phyloP scores from a whole-genome alignment of 2,113 vertebrate species.

The Nothocercus julius region DNA sequence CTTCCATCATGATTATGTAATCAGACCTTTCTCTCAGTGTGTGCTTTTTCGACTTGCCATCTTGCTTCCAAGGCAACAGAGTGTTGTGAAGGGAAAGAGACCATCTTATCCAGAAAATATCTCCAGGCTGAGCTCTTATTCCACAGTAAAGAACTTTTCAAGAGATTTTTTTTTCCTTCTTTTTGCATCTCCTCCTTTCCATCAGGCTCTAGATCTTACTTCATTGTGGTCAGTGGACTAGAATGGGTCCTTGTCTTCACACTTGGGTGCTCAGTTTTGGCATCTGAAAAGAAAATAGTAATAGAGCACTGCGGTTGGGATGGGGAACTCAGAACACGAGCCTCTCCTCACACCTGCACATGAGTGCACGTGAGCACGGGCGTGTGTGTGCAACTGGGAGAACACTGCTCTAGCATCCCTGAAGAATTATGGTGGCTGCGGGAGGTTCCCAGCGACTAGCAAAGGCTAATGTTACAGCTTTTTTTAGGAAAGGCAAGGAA shows the following conservation, averaged over 20 bases:
- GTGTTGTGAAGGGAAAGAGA: background rate
- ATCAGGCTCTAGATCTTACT: background rate
- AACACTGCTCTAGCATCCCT: background rate
- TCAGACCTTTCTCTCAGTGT: background rate
- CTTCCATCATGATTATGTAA: background rate
- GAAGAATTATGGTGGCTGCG: background rate
- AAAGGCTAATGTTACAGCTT: background rate
- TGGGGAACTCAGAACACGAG: rapidly evolving
- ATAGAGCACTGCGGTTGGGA: background rate
- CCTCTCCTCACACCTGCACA: background rate
- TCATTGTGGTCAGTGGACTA: background rate
- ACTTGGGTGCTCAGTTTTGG: background rate
- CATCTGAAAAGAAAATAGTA: background rate
- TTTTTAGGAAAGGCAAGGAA: background rate
- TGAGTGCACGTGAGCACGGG: rapidly evolving
- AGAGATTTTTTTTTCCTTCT: constrained; percentile 51
- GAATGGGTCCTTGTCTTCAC: background rate
- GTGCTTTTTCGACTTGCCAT: background rate
- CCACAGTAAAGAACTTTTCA: constrained; percentile 77
- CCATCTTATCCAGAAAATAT: background rate
- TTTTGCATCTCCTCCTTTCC: constrained; percentile 20
- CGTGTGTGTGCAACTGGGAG: background rate
- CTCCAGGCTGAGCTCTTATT: background rate
- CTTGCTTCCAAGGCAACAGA: background rate
- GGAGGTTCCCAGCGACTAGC: background rate